Base-by-base conservation (phyloP, 2,113 vertebrate genomes). In the Stigmatopora argus region DNA sequence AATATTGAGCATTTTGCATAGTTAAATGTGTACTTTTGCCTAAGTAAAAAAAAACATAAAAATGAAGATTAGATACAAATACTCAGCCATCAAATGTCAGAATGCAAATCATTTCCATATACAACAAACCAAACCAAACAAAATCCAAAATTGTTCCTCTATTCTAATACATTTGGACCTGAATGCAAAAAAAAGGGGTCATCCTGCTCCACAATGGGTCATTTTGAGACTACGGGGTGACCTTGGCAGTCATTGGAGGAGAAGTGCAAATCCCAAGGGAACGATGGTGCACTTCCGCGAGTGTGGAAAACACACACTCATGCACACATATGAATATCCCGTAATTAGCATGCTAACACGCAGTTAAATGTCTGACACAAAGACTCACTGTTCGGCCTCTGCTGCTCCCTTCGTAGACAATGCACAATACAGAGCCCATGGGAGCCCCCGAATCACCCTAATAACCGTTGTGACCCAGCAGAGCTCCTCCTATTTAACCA, bases 321-420 rank as follows among this genome's bases (percentile, higher is more conserved):
- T 38, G 38, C 48, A 81, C 70, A 69, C 74, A 55, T 21, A 26
- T 23, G 77, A 70, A 80, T 73, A 85, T 79, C 68, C 78, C 71
- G 77, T 82, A 87, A 89, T 87, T 88, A 86, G 82, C 83, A 86
- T 84, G 79, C 79, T 84, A 80, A 83, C 75, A 71, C 75, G 73
- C 73, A 84, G 81, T 88, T 80, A 87, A 85, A 85, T 67, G 80
- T 69, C 80, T 65, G 60, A 47, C 74, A 88, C 87, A 89, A 87
- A 83, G 85, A 65, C 67, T 67, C 49, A 87, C 75, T 89, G 85
- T 89, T 80, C 74, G 59, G 66, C 47, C 71, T 52, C 7, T 1
- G 66, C 72, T 72, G 72, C 73, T 82, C 82, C 76, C 82, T 80
- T 69, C 0, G 21, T 64, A 79, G 78, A 88, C 86, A 88, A 85